These are phyloP conservation scores for Mechanitis messenoides DNA, from an alignment of 2,888 invertebrate genomes.

Conservation along the genomic window DNA sequence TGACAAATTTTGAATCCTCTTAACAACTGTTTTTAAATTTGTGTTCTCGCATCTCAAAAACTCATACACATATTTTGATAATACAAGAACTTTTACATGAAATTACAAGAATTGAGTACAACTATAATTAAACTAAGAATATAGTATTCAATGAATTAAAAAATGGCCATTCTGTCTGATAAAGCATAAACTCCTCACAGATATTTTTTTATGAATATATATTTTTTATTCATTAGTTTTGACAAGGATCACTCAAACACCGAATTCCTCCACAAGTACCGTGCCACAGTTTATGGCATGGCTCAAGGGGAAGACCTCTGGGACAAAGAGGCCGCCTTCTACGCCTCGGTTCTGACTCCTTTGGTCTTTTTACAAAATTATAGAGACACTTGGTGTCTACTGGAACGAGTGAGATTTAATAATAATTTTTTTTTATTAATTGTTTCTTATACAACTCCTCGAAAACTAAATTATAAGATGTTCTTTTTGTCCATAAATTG, in stretches of 20 bases:
- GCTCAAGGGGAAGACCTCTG: slow-evolving; percentile 50
- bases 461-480: too few species aligned
- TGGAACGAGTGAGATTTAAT: slow-evolving; percentile 50
- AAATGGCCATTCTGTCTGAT: background rate
- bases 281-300: slow-evolving; percentile 54
- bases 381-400: slow-evolving; percentile 59
- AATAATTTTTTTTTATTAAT: background rate
- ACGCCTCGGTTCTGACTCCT: slow-evolving; percentile 55
- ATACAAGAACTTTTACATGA: too few species aligned
- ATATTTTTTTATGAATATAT: background rate
- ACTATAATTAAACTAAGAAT: too few species aligned
- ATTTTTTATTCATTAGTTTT: slow-evolving; percentile 39
- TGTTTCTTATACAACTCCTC: too few species aligned
- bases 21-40: too few species aligned
- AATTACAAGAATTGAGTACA: too few species aligned
- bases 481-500: too few species aligned
- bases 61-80: too few species aligned
- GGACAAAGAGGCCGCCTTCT: slow-evolving; percentile 59
- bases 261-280: slow-evolving; percentile 56
- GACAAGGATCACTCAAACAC: slow-evolving; percentile 59
- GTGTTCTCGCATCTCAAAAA: too few species aligned
- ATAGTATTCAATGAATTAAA: too few species aligned
- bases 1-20: too few species aligned
- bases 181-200: background rate
- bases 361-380: slow-evolving; percentile 59